Percentiles rank a stretch among this genome's conserved stretches.
Conservation (phyloP, 2,797 vertebrate species). For the Nyctalus aviator region DNA sequence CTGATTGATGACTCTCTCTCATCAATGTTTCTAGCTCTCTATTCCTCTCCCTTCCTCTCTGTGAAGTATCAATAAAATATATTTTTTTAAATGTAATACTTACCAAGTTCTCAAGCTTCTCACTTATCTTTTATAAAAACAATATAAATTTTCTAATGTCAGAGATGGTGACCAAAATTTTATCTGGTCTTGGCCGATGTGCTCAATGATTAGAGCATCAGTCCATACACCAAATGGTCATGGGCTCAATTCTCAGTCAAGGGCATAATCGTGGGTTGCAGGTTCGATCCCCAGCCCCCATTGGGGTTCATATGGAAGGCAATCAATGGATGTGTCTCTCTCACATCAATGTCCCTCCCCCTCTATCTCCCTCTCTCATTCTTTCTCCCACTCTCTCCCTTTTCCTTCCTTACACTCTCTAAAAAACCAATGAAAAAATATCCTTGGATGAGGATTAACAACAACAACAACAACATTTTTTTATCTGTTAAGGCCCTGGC, state of each 20-base stretch:
- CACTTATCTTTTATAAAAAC: constrained; percentile 50
- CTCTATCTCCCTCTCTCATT: too few relatives aligned
- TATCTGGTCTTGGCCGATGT: background rate
- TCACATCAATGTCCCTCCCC: too few relatives aligned
- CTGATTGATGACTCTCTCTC: too few relatives aligned
- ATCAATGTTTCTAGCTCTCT: too few relatives aligned
- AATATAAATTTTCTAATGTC: constrained; percentile 46
- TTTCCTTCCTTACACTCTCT: too few relatives aligned
- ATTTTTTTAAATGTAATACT: constrained; percentile 31
- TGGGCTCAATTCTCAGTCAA: background rate
- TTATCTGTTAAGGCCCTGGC: background rate
- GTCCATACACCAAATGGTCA: background rate
- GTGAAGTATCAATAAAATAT: constrained; percentile 79
- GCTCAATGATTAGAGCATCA: background rate
- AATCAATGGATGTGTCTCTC: too few relatives aligned
- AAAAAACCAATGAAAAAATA: too few relatives aligned
- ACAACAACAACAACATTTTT: too few relatives aligned
- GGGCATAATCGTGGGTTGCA: background rate
- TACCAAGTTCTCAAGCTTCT: background rate
- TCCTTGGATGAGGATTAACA: too few relatives aligned
- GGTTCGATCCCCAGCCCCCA: background rate
- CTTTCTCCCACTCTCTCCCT: too few relatives aligned
- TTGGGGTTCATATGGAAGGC: too few relatives aligned
- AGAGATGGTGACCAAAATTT: constrained; percentile 24
- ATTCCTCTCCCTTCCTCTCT: too few relatives aligned